Percentiles rank a stretch among this genome's conserved stretches.
These are phyloP conservation scores for Reticulitermes speratus DNA, from an alignment of 1,140 invertebrate genomes.

Conservation along the genomic window DNA sequence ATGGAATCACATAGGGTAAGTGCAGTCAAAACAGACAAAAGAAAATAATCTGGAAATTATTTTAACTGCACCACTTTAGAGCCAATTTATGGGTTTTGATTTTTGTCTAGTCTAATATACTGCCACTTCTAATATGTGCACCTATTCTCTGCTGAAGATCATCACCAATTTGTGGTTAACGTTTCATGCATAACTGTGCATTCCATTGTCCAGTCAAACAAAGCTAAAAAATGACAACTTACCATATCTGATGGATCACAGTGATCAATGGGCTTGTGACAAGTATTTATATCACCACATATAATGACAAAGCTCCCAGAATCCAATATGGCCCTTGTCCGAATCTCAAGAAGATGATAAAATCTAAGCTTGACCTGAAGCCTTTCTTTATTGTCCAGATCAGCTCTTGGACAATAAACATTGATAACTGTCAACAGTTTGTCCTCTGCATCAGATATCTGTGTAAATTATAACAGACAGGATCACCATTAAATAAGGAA, in stretches of 20 bases:
- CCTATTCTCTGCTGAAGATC: too few relatives aligned
- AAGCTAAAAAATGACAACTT: conserved; percentile 30
- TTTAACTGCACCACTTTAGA: too few relatives aligned
- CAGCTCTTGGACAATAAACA: conserved; percentile 57
- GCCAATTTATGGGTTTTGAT: too few relatives aligned
- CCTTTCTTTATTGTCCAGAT: conserved; percentile 49
- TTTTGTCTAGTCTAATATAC: too few relatives aligned
- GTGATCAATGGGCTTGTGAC: conserved; percentile 52
- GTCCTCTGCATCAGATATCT: conserved; percentile 36
- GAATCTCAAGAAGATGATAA: conserved; percentile 50
- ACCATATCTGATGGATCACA: conserved; percentile 51
- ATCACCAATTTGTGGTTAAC: too few relatives aligned
- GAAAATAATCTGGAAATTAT: too few relatives aligned
- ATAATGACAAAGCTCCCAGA: conserved; percentile 54
- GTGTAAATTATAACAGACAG: not conserved
- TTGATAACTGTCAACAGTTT: conserved; percentile 52
- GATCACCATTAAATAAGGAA: too few relatives aligned
- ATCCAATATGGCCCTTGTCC: conserved; percentile 48
- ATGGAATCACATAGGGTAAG: too few relatives aligned
- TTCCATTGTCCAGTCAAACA: too few relatives aligned
- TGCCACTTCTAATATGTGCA: too few relatives aligned
- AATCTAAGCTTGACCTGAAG: conserved; percentile 54
- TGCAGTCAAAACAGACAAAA: too few relatives aligned
- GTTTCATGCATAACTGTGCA: too few relatives aligned
- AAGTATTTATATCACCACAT: conserved; percentile 57